phyloP scores from a whole-genome alignment of 2,113 vertebrate genomes.

The Menidia beryllina region DNA sequence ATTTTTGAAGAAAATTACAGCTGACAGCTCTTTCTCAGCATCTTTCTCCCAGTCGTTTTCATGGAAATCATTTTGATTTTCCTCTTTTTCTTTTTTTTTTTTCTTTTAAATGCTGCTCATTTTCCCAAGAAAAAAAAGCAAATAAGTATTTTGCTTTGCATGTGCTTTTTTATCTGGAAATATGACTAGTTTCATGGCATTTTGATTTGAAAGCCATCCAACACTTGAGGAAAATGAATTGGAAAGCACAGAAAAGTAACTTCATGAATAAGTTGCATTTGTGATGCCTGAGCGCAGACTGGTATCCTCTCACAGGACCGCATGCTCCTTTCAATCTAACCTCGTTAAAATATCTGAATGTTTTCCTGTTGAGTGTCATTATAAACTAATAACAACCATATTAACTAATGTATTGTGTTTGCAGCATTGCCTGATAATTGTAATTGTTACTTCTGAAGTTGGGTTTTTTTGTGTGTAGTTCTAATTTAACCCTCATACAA shows the following conservation, averaged over 20 bases:
- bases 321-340: conserved; percentile 38
- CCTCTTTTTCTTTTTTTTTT: neutral
- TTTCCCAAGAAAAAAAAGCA: too few species aligned
- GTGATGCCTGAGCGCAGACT: neutral
- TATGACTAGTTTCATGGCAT: neutral
- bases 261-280: neutral
- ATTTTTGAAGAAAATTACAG: too few species aligned
- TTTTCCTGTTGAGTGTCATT: conserved; percentile 13
- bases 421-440: neutral
- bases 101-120: conserved; percentile 8
- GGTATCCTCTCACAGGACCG: neutral
- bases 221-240: neutral
- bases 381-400: conserved; percentile 26
- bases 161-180: conserved; percentile 36
- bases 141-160: conserved; percentile 54
- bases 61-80: conserved; percentile 11
- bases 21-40: too few species aligned
- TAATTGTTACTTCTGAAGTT: neutral
- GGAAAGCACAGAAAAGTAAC: neutral
- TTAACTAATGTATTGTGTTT: conserved; percentile 57
- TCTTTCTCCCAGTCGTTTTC: conserved; percentile 34
- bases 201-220: conserved; percentile 17
- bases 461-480: neutral
- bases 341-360: conserved; percentile 19
- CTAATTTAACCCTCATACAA: neutral